Conservation (phyloP, 2,797 vertebrate genomes). For the Emys orbicularis region DNA sequence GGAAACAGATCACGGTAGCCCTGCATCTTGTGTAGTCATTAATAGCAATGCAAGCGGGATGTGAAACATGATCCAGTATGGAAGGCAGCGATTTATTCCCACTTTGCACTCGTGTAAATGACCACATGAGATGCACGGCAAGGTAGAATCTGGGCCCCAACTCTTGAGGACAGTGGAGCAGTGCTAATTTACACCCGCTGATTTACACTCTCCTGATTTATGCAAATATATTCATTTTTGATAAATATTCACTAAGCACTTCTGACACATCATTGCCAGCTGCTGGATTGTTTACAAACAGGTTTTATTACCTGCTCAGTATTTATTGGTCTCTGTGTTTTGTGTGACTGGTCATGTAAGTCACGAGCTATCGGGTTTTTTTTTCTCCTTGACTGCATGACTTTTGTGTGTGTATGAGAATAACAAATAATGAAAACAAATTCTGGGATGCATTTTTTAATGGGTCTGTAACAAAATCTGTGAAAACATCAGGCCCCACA, state of each 20-base stretch:
- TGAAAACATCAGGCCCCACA: not conserved
- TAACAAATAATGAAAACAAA: conserved; percentile 40
- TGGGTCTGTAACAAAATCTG: not conserved
- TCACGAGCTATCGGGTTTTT: not conserved
- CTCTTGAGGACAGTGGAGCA: too few relatives aligned
- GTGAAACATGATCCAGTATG: too few relatives aligned
- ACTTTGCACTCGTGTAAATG: too few relatives aligned
- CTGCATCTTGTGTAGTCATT: too few relatives aligned
- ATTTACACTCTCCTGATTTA: conserved; percentile 51
- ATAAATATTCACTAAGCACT: conserved; percentile 66
- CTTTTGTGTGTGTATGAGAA: conserved; percentile 13
- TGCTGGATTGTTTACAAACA: conserved; percentile 72
- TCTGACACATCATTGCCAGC: conserved; percentile 35
- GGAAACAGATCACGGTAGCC: not conserved
- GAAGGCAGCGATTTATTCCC: too few relatives aligned
- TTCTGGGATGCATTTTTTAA: not conserved
- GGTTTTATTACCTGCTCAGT: conserved; percentile 65
- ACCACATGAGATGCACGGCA: too few relatives aligned
- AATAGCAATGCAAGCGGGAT: too few relatives aligned
- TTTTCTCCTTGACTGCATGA: conserved; percentile 70
- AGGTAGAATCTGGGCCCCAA: too few relatives aligned
- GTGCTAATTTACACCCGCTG: not conserved
- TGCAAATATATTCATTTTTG: conserved; percentile 42
- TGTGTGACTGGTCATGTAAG: conserved; percentile 64
- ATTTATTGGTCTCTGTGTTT: conserved; percentile 67